Percentiles rank a stretch among this genome's conserved stretches.
Evolutionary conservation across 2,113 vertebrate species (phyloP).

Genomic region (Ictalurus furcatus): DNA sequence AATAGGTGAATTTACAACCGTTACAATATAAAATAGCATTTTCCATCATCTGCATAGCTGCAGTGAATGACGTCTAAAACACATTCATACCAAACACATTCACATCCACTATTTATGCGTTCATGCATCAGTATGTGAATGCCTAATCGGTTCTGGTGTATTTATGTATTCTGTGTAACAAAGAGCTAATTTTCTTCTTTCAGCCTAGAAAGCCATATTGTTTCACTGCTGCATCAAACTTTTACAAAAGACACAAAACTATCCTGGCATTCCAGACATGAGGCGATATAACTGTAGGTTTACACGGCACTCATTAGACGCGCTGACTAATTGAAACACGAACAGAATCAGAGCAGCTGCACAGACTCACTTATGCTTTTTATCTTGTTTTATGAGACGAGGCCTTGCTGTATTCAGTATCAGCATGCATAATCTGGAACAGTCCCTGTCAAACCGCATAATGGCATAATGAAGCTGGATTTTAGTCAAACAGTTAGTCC

Average conservation of each 20-base stretch:
- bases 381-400: neutral
- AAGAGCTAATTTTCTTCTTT: neutral
- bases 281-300: neutral
- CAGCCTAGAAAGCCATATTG: neutral
- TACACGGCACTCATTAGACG: neutral
- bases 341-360: neutral
- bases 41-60: conserved; percentile 8
- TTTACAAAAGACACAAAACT: conserved; percentile 3
- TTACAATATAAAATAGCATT: conserved; percentile 6
- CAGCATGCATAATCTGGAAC: neutral
- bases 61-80: neutral
- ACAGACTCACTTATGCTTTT: no score
- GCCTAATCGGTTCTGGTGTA: conserved; percentile 31
- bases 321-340: neutral
- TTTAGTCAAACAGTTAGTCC: conserved; percentile 17
- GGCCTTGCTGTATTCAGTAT: neutral
- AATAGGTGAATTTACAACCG: neutral
- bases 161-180: conserved; percentile 18
- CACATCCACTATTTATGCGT: conserved; percentile 10
- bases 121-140: neutral
- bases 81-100: neutral
- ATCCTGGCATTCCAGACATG: neutral
- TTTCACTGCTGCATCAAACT: conserved; percentile 16
- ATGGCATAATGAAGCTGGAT: conserved; percentile 7
- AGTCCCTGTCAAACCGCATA: neutral